A percentile compares a stretch with the other conserved stretches of the same genome.
phyloP scores from a whole-genome alignment of 2,113 vertebrate species.

The Cariama cristata region DNA sequence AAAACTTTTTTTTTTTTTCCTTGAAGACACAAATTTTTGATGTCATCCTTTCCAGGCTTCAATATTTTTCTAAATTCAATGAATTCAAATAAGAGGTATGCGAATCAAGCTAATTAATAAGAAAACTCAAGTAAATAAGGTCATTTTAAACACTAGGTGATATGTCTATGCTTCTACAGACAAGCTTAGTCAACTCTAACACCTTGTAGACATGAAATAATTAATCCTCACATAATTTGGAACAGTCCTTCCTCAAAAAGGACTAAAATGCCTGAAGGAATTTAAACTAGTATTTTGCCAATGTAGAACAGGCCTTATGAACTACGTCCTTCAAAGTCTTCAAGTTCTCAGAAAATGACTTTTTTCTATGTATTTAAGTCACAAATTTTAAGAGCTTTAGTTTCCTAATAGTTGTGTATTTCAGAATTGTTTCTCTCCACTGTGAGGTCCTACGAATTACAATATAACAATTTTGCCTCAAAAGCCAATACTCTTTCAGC shows the following conservation, averaged over 20 bases:
- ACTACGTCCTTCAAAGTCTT: conserved; percentile 10
- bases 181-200: conserved; percentile 53
- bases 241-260: conserved; percentile 12
- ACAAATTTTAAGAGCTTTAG: not conserved
- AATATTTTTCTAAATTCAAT: not conserved
- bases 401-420: not conserved
- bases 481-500: not conserved
- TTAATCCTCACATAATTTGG: conserved; percentile 44
- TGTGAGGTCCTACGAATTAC: not conserved
- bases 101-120: not conserved
- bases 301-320: not conserved
- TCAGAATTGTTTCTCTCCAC: not conserved
- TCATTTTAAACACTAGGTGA: not conserved
- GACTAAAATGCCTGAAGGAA: conserved; percentile 47
- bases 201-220: conserved; percentile 54
- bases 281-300: conserved; percentile 2
- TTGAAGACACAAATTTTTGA: not conserved
- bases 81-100: not conserved
- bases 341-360: not conserved
- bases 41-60: not conserved
- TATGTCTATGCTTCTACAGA: not conserved
- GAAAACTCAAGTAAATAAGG: not conserved
- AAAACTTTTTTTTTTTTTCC: not conserved
- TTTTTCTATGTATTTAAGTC: not conserved
- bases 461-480: not conserved